Conservation (phyloP, 2,113 vertebrate species). For the Zapornia atra region DNA sequence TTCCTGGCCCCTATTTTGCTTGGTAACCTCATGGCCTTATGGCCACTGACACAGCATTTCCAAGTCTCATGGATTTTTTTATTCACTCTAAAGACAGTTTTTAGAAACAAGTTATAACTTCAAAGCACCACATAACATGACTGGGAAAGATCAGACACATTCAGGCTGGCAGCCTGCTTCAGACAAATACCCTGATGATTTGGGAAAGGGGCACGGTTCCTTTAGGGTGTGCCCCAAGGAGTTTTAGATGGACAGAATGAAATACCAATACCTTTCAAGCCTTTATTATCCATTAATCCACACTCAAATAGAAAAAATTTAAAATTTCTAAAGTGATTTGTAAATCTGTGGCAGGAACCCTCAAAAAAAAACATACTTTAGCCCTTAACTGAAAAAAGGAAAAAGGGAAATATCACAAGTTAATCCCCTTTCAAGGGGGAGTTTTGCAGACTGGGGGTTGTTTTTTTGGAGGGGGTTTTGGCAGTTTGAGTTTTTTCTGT, state of each 20-base stretch:
- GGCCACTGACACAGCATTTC: not conserved
- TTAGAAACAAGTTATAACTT: not conserved
- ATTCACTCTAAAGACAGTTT: not conserved
- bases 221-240: not conserved
- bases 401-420: not conserved
- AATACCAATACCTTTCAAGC: not conserved
- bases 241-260: not conserved
- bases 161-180: not conserved
- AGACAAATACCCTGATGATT: not conserved
- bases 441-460: rapidly evolving
- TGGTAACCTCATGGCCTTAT: not conserved
- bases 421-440: not conserved
- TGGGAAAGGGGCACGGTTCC: not conserved
- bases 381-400: not conserved
- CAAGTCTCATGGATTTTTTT: not conserved
- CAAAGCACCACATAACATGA: not conserved
- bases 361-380: not conserved
- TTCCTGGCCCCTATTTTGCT: not conserved
- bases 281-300: not conserved
- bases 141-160: not conserved
- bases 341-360: not conserved
- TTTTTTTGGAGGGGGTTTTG: no score
- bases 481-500: not conserved
- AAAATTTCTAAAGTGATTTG: no score
- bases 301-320: no score